These are phyloP conservation scores for Limnephilus marmoratus DNA, from an alignment of 2,888 invertebrate species.

Conservation along the genomic window DNA sequence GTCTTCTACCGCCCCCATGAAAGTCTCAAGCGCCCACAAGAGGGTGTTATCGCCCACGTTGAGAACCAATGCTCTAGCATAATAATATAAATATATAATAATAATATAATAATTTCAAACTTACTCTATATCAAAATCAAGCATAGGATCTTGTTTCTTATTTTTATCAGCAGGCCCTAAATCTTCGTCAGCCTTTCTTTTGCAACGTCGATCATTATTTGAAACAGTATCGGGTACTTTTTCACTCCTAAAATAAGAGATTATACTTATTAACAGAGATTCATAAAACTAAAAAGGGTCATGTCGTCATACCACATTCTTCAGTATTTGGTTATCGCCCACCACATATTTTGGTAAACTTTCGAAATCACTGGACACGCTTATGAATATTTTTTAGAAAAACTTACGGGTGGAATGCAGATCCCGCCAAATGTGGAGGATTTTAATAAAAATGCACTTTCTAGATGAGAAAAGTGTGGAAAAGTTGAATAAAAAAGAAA, in stretches of 20 bases:
- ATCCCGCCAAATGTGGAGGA: too few relatives aligned
- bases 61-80: neutral
- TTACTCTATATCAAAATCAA: slow-evolving; percentile 47
- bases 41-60: too few relatives aligned
- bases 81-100: neutral
- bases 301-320: neutral
- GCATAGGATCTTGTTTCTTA: slow-evolving; percentile 26
- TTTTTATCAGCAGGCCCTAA: neutral
- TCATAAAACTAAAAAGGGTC: neutral
- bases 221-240: neutral
- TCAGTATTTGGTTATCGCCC: too few relatives aligned
- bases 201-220: slow-evolving; percentile 7
- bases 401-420: too few relatives aligned
- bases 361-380: too few relatives aligned
- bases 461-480: too few relatives aligned
- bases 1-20: too few relatives aligned
- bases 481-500: too few relatives aligned
- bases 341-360: too few relatives aligned
- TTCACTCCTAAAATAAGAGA: slow-evolving; percentile 23
- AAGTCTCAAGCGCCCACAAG: too few relatives aligned
- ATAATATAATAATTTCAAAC: neutral
- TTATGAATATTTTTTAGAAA: too few relatives aligned
- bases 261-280: neutral
- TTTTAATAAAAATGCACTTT: too few relatives aligned
- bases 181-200: slow-evolving; percentile 22